phyloP scores from a whole-genome alignment of 1,140 invertebrate species.

The Drosophila sp. region DNA sequence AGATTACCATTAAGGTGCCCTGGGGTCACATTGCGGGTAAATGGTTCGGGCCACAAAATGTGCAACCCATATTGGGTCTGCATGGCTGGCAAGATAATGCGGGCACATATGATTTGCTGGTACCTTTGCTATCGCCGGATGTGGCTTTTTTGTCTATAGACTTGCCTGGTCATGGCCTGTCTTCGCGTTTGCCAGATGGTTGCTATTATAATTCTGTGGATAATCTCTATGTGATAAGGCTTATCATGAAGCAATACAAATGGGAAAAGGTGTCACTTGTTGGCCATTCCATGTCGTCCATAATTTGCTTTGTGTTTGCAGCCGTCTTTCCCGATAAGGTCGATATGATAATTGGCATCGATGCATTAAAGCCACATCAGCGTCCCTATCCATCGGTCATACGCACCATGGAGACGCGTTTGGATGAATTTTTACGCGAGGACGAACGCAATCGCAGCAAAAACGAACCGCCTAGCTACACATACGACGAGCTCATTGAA shows the following conservation, averaged over 20 bases:
- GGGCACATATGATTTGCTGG: constrained; percentile 89
- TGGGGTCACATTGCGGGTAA: constrained; percentile 92
- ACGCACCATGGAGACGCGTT: constrained; percentile 76
- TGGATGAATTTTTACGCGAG: constrained; percentile 85
- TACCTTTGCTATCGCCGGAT: constrained; percentile 87
- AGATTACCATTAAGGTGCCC: constrained; percentile 91
- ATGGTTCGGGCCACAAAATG: constrained; percentile 88
- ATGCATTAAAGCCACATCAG: constrained; percentile 87
- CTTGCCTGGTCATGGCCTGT: constrained; percentile 90
- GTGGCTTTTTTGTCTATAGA: constrained; percentile 89
- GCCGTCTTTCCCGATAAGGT: constrained; percentile 87
- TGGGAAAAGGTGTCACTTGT: constrained; percentile 89
- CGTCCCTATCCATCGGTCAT: constrained; percentile 62
- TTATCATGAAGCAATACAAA: constrained; percentile 88
- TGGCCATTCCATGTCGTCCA: constrained; percentile 89
- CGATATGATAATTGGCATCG: constrained; percentile 88
- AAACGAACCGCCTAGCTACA: constrained; percentile 87
- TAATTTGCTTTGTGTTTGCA: constrained; percentile 87
- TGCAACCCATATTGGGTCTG: constrained; percentile 88
- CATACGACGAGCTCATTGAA: constrained; percentile 87
- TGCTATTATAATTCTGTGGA: constrained; percentile 87
- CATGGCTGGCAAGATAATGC: constrained; percentile 93
- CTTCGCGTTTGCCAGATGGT: constrained; percentile 88
- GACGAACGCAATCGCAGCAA: constrained; percentile 84
- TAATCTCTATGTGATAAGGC: constrained; percentile 86